Evolutionary conservation across 2,888 invertebrate genomes (phyloP).

Genomic region (Notodonta dromedarius): DNA sequence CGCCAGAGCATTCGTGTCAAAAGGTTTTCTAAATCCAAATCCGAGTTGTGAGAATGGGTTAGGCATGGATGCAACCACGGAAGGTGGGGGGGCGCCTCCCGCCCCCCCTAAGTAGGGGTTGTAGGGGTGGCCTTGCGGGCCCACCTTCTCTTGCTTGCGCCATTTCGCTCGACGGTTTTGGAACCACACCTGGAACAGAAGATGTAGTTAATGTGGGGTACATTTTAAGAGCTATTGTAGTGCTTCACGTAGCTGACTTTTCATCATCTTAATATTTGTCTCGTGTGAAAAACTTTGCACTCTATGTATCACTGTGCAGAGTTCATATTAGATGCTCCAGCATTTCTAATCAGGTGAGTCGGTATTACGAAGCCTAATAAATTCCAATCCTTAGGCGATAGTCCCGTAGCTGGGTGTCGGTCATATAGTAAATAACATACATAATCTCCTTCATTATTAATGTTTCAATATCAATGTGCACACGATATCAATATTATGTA

Average conservation of each 20-base stretch:
- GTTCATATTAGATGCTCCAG: no score
- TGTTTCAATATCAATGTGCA: not conserved
- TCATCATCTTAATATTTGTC: no score
- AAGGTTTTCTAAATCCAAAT: constrained; percentile 90
- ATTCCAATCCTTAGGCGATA: no score
- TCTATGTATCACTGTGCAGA: no score
- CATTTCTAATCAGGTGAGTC: no score
- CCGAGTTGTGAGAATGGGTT: constrained; percentile 92
- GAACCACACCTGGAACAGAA: constrained; percentile 93
- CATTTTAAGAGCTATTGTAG: not conserved
- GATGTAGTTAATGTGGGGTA: not conserved
- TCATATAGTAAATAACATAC: no score
- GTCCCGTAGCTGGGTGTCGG: no score
- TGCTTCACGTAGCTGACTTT: not conserved
- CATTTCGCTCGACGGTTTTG: constrained; percentile 96
- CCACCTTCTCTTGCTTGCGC: constrained; percentile 97
- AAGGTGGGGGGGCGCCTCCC: constrained; percentile 86
- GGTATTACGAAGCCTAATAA: no score
- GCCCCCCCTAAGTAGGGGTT: constrained; percentile 90
- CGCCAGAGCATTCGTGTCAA: constrained; percentile 87
- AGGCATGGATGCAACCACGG: constrained; percentile 90
- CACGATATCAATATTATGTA: no score
- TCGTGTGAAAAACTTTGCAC: no score
- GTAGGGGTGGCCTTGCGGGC: constrained; percentile 95
- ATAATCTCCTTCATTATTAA: not conserved